Base-by-base conservation (phyloP, 2,888 invertebrate genomes). In the Pomacea canaliculata region DNA sequence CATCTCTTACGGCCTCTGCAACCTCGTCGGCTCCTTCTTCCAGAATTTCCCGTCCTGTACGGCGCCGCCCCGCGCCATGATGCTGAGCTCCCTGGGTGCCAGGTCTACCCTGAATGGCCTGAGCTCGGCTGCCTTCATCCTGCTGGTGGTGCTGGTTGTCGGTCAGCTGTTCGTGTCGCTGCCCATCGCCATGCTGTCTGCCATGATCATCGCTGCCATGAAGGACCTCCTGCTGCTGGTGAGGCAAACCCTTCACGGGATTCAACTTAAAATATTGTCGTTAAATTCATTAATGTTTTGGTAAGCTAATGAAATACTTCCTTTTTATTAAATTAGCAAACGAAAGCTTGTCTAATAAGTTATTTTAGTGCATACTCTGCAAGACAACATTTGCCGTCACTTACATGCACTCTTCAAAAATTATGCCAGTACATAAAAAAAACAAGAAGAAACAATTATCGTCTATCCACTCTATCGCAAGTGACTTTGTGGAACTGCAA, bases 211-310 rank as follows among this genome's bases (percentile, higher is more conserved):
- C 27, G 90, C 91, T 19, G 89, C 90, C n/a, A 85, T 92, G 82
- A 89, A 91, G 76, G 86, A 89, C 60, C 83, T 92, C 23, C 88
- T 92, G 73, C 90, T 94, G 88, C 95, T 96, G 91, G 92, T 94
- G n/a, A 68, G n/a, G 83, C 37, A 37, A 37, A 37, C 37, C 23
- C 37, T 37, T 37, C 37, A 37, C 5, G 37, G 37, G 37, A 81
- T 70, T 80, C 85, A 9, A 85, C 86, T 62, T 59, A 87, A 9
- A 82, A 85, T 37, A 37, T 37, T 37, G 37, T 5, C 3, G 0
- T 37, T 37, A 37, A 37, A 37, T 37, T 37, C 37, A 5, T 37
- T 37, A 37, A 37, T 37, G 37, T 5, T 37, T 37, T 37, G 37
- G 37, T 37, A 37, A 37, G 5, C 37, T 37, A 37, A 37, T 37